Conservation (phyloP, 2,888 invertebrate genomes). For the Trissoscelio sp. region DNA sequence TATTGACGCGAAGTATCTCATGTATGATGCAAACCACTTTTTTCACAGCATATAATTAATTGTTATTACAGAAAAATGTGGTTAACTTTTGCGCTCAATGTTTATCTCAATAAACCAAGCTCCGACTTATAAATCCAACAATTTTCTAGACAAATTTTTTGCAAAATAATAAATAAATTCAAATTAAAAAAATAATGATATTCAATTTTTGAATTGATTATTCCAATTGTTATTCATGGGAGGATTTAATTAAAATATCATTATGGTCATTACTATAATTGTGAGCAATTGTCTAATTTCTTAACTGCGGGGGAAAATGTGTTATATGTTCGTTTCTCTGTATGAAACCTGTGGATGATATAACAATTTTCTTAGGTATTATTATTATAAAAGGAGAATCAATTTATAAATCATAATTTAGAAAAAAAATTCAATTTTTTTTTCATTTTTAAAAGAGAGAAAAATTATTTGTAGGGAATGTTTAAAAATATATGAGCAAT, state of each 20-base stretch:
- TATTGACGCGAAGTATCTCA: slow-evolving; percentile 35
- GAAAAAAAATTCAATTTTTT: too few relatives aligned
- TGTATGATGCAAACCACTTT: slow-evolving; percentile 45
- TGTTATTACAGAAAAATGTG: slow-evolving; percentile 48
- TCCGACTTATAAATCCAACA: neutral
- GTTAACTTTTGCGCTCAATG: neutral
- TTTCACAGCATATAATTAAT: slow-evolving; percentile 30
- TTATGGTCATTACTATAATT: slow-evolving; percentile 21
- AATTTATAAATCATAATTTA: too few relatives aligned
- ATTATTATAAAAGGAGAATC: neutral
- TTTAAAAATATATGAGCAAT: too few relatives aligned
- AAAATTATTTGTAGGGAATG: too few relatives aligned
- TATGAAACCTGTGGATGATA: neutral
- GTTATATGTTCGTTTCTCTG: neutral
- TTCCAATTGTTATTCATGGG: too few relatives aligned
- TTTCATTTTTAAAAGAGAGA: too few relatives aligned
- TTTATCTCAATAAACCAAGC: neutral
- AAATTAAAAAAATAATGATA: too few relatives aligned
- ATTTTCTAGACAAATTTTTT: neutral
- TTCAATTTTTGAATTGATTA: too few relatives aligned
- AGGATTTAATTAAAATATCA: too few relatives aligned
- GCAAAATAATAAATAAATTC: too few relatives aligned
- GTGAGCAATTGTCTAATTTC: slow-evolving; percentile 38
- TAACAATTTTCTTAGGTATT: neutral
- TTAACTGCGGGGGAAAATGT: neutral